Evolutionary conservation across 2,888 invertebrate genomes (phyloP), one percentile per base, ranked within the genome.

Genomic region (Phyllotreta cruciferae): DNA sequence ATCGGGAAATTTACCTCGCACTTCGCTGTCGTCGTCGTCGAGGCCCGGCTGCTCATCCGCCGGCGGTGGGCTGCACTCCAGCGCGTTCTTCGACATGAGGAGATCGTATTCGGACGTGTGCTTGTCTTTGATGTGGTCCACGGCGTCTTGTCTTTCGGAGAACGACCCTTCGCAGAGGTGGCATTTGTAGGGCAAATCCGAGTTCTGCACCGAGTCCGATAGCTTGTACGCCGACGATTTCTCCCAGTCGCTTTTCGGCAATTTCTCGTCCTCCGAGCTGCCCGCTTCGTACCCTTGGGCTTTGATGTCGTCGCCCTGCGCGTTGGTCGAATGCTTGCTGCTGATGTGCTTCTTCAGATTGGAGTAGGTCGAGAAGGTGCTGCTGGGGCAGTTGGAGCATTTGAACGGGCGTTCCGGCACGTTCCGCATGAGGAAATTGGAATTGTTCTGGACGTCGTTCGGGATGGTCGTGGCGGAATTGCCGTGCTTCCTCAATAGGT

Each of bases 131-230:
- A 95, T 90, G 76, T 96, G 96, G 36, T 90, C 90, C 64, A 96
- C 82, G 14, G 94, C 93, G 11, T 90, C 91, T 64, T 88, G 86
- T 1, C 96, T 85, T 45, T 91, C 92, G 0, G 87, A 85, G 75
- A 92, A 96, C 0, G 94, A 92, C 6, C 88, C 90, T 74, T 96
- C 96, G 79, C 97, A 97, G 0, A 97, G 83, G 81, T 96, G 95
- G 77, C 97, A 97, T 80, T 95, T 95, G 83, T 92, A 96, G 5
- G 93, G 92, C 57, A 92, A 80, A 69, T 92, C 91, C 1, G 87
- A 86, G 37, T 87, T 83, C 39, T 79, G 75, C 4, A 77, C 67
- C n/a, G 63, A 49, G 3, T 64, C 65, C 8, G 53, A 52, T 41
- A 75, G 78, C 52, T 77, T 75, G 35, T 73, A 76, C 7, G 70